phyloP scores from a whole-genome alignment of 2,113 vertebrate genomes.

The Brachyhypopomus occidentalis region DNA sequence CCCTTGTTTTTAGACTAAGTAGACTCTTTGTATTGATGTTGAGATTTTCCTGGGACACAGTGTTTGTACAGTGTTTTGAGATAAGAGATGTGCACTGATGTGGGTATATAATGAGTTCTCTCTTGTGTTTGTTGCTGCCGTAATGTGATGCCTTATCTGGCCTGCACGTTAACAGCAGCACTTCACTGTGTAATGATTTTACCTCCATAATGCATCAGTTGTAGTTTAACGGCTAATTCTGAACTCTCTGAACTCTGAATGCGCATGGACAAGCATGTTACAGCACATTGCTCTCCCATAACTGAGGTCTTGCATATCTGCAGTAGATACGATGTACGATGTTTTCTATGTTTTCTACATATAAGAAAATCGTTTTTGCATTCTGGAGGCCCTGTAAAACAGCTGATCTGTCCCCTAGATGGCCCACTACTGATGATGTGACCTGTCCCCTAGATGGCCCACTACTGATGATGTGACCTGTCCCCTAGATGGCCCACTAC shows the following conservation, averaged over 20 bases:
- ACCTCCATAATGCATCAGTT: too few species aligned
- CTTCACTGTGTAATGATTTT: too few species aligned
- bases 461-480: not conserved
- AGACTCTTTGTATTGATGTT: not conserved
- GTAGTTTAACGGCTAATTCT: too few species aligned
- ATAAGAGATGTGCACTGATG: not conserved
- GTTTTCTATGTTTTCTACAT: too few species aligned
- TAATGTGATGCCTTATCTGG: not conserved
- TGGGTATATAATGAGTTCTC: not conserved
- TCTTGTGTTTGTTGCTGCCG: not conserved
- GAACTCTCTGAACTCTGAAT: too few species aligned
- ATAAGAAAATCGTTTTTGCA: not conserved
- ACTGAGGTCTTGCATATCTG: too few species aligned
- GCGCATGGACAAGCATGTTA: too few species aligned
- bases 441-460: slow-evolving; percentile 22
- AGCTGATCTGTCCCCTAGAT: slow-evolving; percentile 17
- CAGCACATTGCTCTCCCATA: too few species aligned
- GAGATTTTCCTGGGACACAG: not conserved
- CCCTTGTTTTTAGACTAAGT: slow-evolving; percentile 25
- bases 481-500: slow-evolving; percentile 32
- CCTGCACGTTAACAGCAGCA: too few species aligned
- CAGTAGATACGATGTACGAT: too few species aligned
- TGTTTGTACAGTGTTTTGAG: not conserved
- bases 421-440: not conserved
- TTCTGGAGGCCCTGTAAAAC: not conserved